A percentile compares a stretch with the other conserved stretches of the same genome.
Evolutionary conservation across 2,113 vertebrate genomes (phyloP).

Genomic region (Oreochromis aureus): DNA sequence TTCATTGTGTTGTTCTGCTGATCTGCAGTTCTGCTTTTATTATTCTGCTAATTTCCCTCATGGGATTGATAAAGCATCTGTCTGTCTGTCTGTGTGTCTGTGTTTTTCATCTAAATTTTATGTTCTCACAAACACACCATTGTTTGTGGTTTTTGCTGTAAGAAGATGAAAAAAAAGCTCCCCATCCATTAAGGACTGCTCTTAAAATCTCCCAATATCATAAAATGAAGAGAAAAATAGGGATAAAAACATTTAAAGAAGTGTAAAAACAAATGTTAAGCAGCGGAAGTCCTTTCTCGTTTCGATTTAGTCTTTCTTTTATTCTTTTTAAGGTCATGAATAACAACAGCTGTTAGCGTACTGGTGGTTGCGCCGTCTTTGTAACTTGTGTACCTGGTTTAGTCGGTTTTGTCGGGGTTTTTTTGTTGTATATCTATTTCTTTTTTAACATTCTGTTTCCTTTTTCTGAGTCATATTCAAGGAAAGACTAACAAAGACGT

Average conservation of each 20-base stretch:
- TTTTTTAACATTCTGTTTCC: background rate
- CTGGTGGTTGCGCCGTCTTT: background rate
- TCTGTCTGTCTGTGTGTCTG: background rate
- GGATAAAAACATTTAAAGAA: background rate
- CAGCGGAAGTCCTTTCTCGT: background rate
- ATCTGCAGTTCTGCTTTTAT: background rate
- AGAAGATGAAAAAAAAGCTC: background rate
- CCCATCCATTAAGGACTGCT: background rate
- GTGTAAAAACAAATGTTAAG: background rate
- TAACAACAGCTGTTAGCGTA: background rate
- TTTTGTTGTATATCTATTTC: background rate
- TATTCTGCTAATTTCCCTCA: background rate
- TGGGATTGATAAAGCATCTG: background rate
- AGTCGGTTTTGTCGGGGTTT: background rate
- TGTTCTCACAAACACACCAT: background rate
- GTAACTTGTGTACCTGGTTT: background rate
- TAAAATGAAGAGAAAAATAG: background rate
- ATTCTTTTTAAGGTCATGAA: background rate
- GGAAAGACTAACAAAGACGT: background rate
- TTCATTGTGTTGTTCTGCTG: background rate
- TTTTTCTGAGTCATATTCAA: slow-evolving; percentile 25
- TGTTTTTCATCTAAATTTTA: background rate
- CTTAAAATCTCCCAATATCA: background rate
- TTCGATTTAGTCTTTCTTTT: background rate
- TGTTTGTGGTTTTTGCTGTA: background rate